A percentile compares a stretch with the other conserved stretches of the same genome.
Evolutionary conservation across 2,888 invertebrate species (phyloP).

Genomic region (Melitaea athalia): DNA sequence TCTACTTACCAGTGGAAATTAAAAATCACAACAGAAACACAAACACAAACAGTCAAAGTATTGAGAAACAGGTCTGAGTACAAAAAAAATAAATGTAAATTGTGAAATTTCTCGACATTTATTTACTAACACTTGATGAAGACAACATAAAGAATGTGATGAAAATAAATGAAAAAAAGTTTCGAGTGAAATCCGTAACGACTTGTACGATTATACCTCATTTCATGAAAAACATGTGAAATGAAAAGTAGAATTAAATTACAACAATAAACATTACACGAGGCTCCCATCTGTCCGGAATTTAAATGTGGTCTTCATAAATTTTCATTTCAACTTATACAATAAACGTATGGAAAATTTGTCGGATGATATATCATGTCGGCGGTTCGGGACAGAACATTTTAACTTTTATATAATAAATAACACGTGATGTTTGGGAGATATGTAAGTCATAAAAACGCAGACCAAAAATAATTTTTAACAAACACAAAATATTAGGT

Average conservation of each 20-base stretch:
- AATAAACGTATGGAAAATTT: slow-evolving; percentile 21
- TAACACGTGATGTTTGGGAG: neutral
- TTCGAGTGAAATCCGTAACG: neutral
- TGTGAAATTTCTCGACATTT: neutral
- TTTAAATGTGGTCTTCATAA: slow-evolving; percentile 32
- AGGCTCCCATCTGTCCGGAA: slow-evolving; percentile 23
- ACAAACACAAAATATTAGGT: no score
- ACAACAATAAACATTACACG: slow-evolving; percentile 30
- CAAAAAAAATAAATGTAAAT: no score
- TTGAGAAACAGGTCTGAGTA: no score
- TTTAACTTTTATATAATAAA: slow-evolving; percentile 14
- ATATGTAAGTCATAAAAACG: neutral
- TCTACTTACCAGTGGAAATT: no score
- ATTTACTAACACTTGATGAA: neutral
- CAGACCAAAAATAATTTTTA: neutral
- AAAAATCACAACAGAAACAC: no score
- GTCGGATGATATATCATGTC: slow-evolving; percentile 26
- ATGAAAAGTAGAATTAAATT: slow-evolving; percentile 20
- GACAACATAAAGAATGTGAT: neutral
- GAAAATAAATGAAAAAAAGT: neutral
- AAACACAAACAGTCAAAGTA: no score
- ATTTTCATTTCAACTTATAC: slow-evolving; percentile 32
- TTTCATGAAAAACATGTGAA: slow-evolving; percentile 6
- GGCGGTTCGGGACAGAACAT: slow-evolving; percentile 14
- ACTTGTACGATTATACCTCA: neutral